Percentiles rank a stretch among this genome's conserved stretches.
Conservation (phyloP, 2,888 invertebrate genomes). For the Ochropleura leucogaster region DNA sequence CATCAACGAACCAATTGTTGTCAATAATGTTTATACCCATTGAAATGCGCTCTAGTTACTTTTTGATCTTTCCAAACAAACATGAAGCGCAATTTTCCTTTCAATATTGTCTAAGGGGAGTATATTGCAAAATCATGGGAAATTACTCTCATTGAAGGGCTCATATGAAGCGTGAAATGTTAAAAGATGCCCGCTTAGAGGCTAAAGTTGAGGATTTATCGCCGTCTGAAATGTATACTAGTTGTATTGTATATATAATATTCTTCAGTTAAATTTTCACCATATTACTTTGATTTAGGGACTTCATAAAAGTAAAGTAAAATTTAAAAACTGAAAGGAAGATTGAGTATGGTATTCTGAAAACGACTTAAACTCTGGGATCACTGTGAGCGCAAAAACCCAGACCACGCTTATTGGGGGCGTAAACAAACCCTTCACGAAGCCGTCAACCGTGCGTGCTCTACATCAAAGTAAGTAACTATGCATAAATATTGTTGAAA, state of each 20-base stretch:
- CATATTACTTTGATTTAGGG: too few relatives aligned
- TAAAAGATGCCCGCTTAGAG: conserved; percentile 67
- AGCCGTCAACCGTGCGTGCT: too few relatives aligned
- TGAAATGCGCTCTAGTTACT: too few relatives aligned
- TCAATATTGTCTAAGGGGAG: neutral
- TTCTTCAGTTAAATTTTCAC: neutral
- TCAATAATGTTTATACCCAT: too few relatives aligned
- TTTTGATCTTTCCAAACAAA: too few relatives aligned
- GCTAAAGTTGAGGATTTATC: conserved; percentile 63
- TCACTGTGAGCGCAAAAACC: neutral
- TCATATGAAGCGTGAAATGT: conserved; percentile 67
- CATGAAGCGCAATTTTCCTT: conserved; percentile 15
- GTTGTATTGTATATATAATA: conserved; percentile 9
- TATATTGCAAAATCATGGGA: conserved; percentile 71
- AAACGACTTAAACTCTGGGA: too few relatives aligned
- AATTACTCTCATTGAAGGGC: conserved; percentile 70
- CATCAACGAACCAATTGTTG: too few relatives aligned
- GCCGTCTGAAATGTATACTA: conserved; percentile 47
- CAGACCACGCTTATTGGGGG: neutral
- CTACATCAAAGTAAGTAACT: too few relatives aligned
- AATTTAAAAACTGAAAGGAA: neutral
- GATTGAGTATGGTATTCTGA: neutral
- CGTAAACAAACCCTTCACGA: too few relatives aligned
- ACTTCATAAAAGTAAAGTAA: neutral
- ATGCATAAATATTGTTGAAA: too few relatives aligned